A percentile compares a stretch with the other conserved stretches of the same genome.
Conservation (phyloP, 2,797 vertebrate genomes). For the Danio albolineatus region DNA sequence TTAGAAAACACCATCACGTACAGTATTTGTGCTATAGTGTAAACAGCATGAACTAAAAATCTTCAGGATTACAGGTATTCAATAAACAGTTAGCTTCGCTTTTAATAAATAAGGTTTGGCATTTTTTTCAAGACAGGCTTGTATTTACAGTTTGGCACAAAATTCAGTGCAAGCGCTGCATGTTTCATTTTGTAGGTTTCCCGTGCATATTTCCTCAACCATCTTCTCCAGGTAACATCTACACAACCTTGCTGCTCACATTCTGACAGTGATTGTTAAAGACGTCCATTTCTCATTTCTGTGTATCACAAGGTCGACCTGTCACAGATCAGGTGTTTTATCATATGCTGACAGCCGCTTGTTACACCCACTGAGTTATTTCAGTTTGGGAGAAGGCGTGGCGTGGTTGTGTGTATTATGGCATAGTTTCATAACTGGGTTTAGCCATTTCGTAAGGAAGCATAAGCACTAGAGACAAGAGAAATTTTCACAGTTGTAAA, state of each 20-base stretch:
- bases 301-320: conserved; percentile 48
- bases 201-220: conserved; percentile 10
- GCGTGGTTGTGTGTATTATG: neutral
- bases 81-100: neutral
- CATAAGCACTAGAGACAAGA: neutral
- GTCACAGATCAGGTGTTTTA: conserved; percentile 47
- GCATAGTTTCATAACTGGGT: conserved; percentile 33
- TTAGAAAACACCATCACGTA: too few relatives aligned
- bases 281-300: conserved; percentile 48
- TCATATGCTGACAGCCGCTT: conserved; percentile 37
- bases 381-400: conserved; percentile 32
- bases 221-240: conserved; percentile 33
- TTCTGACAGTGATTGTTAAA: conserved; percentile 50
- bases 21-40: too few relatives aligned
- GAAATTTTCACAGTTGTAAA: conserved; percentile 14
- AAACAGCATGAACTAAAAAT: too few relatives aligned
- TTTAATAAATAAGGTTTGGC: conserved; percentile 2
- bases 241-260: conserved; percentile 4
- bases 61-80: neutral
- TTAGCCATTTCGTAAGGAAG: conserved; percentile 2
- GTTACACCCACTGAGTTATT: conserved; percentile 45
- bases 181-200: neutral
- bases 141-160: neutral
- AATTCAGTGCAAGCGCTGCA: neutral
- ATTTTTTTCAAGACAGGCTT: neutral